These are phyloP conservation scores for Polymixis lichenea DNA, from an alignment of 2,888 invertebrate species.

Conservation along the genomic window DNA sequence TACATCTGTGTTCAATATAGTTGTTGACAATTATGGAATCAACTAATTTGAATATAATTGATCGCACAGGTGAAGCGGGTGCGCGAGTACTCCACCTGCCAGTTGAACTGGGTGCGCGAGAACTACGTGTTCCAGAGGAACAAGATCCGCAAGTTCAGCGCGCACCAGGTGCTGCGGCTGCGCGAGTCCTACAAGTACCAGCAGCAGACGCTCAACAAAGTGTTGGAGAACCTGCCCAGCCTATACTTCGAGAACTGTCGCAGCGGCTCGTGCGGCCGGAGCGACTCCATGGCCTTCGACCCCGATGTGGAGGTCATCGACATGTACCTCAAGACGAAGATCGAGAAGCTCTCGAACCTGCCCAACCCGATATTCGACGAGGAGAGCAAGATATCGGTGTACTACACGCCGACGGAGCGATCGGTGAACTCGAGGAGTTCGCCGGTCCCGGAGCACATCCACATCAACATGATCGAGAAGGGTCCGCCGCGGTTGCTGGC, in stretches of 20 bases:
- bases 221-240: conserved; percentile 97
- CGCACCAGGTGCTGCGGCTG: conserved; percentile 96
- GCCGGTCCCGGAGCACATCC: conserved; percentile 91
- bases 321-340: conserved; percentile 92
- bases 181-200: conserved; percentile 98
- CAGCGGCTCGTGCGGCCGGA: conserved; percentile 94
- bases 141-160: conserved; percentile 98
- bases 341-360: conserved; percentile 91
- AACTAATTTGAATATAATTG: conserved; percentile 61
- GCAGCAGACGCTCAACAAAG: conserved; percentile 98
- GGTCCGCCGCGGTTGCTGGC: conserved; percentile 83
- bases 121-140: conserved; percentile 98
- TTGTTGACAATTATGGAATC: conserved; percentile 54
- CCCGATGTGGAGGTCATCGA: conserved; percentile 92
- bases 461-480: conserved; percentile 92
- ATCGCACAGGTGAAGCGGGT: conserved; percentile 95
- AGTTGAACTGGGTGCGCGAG: conserved; percentile 98
- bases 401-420: conserved; percentile 95
- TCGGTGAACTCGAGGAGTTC: conserved; percentile 89
- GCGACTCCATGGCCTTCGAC: conserved; percentile 94
- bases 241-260: conserved; percentile 98
- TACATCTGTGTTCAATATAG: conserved; percentile 22
- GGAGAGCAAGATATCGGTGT: conserved; percentile 93
- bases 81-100: conserved; percentile 97
- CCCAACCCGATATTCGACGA: conserved; percentile 90